Evolutionary conservation across 2,113 vertebrate genomes (phyloP).

Genomic region (Dromiciops gliroides): DNA sequence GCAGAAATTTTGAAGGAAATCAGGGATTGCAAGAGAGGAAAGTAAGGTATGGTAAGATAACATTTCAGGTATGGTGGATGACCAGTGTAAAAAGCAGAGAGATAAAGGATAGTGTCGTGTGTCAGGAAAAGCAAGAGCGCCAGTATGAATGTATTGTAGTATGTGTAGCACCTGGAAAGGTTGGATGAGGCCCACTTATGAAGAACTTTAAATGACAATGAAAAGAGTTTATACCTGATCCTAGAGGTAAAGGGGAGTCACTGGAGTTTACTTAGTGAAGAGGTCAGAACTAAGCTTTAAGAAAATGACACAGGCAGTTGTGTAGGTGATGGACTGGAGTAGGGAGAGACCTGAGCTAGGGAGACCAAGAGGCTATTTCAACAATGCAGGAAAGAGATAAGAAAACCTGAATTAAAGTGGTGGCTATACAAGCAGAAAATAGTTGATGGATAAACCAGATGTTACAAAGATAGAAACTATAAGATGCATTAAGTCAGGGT

Average conservation of each 20-base stretch:
- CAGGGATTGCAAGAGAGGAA: no score
- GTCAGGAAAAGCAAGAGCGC: background rate
- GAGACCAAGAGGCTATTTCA: background rate
- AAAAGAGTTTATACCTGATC: background rate
- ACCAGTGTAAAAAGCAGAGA: background rate
- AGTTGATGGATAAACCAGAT: background rate
- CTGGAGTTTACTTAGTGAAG: background rate
- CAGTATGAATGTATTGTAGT: background rate
- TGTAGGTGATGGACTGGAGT: background rate
- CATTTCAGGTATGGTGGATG: background rate
- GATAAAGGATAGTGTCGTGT: background rate
- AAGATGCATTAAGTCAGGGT: background rate
- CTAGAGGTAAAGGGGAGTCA: background rate
- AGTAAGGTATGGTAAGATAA: background rate
- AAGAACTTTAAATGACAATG: background rate
- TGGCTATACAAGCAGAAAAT: background rate
- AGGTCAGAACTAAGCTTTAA: background rate
- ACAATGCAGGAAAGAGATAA: background rate
- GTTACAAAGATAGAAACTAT: background rate
- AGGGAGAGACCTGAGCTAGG: background rate
- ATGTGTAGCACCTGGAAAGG: background rate
- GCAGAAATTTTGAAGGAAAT: no score
- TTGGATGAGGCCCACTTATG: background rate
- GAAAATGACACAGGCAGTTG: background rate
- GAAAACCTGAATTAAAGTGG: background rate